Base-by-base conservation (phyloP, 1,140 invertebrate species). In the Scaptomyza graminum region DNA sequence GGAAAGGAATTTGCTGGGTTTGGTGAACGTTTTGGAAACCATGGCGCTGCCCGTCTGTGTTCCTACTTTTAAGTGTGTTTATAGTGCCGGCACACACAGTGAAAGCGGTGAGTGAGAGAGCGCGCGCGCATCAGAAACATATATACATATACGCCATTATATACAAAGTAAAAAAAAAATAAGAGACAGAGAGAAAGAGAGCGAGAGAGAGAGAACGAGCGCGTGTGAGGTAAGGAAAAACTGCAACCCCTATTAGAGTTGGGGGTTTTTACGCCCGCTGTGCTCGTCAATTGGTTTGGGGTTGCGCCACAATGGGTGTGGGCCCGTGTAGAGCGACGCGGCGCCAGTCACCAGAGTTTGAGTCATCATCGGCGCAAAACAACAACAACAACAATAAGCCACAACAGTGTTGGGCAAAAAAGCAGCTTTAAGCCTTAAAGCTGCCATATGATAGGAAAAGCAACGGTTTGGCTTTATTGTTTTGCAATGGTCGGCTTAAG, bases 161-260 rank as follows among this genome's bases (percentile, higher is more conserved):
- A 16, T 34, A 51, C 9, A 47, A 18, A 52, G 34, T 41, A 50
- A 3, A 43, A 1, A 43, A 43, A 31, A 16, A 39, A 22, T 50
- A 31, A 47, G 39, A 46, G 39, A 4, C 43, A 18, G 7, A 49
- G 39, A 66, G 39, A 54, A 37, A 44, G 37, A 18, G 43, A 46
- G 50, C 52, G 11, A 39, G 18, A 18, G 18, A 22, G 18, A 11
- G 49, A 9, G 37, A 67, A 43, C 44, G 46, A 61, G 61, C 52
- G 47, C 76, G 63, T 59, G 43, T 31, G 5, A 46, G 59, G 78
- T 73, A 74, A 57, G 75, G 72, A 72, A 81, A 80, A 79, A 74
- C 72, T 76, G 83, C 83, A 88, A 88, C 83, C 83, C 83, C 83
- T 83, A 82, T 76, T 69, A 79, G 78, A 88, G 82, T 88, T 87